phyloP scores from a whole-genome alignment of 1,140 invertebrate species.

The Sarcophaga bullata region DNA sequence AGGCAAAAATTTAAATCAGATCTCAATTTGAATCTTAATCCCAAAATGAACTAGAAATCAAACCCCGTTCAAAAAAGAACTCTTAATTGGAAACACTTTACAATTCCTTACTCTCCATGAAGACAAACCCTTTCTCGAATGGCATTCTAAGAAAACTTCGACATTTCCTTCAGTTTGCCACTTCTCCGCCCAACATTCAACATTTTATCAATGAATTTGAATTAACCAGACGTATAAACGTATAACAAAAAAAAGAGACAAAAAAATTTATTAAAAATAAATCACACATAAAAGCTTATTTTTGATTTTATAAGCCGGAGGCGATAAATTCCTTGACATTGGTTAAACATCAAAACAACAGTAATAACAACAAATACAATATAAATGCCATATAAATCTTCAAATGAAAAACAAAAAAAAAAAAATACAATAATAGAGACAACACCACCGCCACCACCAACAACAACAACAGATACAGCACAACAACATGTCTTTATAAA shows the following conservation, averaged over 20 bases:
- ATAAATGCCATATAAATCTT: conserved; percentile 6
- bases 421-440: neutral
- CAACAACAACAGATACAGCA: neutral
- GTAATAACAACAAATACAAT: neutral
- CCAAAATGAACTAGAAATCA: too few relatives aligned
- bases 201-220: neutral
- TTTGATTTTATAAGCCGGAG: neutral
- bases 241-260: too few relatives aligned
- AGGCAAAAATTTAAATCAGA: too few relatives aligned
- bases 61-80: too few relatives aligned
- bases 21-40: too few relatives aligned
- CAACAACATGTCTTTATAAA: neutral
- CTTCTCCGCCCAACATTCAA: neutral
- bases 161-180: neutral
- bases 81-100: too few relatives aligned
- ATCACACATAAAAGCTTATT: neutral
- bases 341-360: conserved; percentile 14
- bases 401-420: neutral
- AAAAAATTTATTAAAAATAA: too few relatives aligned
- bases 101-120: too few relatives aligned
- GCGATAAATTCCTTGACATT: conserved; percentile 14
- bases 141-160: neutral
- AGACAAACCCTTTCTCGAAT: too few relatives aligned
- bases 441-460: neutral
- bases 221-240: neutral